Evolutionary conservation across 2,888 invertebrate genomes (phyloP).

Genomic region (Leistus spinibarbis): DNA sequence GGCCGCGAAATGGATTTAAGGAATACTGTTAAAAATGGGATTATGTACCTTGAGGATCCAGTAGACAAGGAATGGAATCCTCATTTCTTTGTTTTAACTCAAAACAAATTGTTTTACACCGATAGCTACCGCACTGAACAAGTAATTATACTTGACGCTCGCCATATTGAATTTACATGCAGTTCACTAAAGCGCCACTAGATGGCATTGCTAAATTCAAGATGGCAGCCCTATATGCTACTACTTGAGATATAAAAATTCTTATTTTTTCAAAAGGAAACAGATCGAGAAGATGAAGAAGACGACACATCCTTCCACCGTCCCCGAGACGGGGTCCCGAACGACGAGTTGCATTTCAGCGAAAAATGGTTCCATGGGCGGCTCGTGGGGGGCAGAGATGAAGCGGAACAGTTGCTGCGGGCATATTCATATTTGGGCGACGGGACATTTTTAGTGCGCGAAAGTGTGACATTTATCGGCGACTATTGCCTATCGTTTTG

Average conservation of each 20-base stretch:
- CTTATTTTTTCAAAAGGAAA: conserved; percentile 39
- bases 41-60: conserved; percentile 87
- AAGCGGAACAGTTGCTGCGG: conserved; percentile 78
- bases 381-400: conserved; percentile 77
- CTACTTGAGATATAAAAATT: not conserved
- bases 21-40: conserved; percentile 87
- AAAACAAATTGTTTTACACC: conserved; percentile 86
- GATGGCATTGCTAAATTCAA: not conserved
- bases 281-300: conserved; percentile 55
- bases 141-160: conserved; percentile 40
- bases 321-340: conserved; percentile 69
- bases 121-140: conserved; percentile 65
- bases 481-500: conserved; percentile 95
- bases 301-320: conserved; percentile 62
- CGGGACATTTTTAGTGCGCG: conserved; percentile 90
- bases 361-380: conserved; percentile 96
- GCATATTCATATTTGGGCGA: conserved; percentile 84
- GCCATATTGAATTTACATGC: not conserved
- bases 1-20: conserved; percentile 77
- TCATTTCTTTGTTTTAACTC: conserved; percentile 90
- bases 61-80: conserved; percentile 90
- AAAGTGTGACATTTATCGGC: conserved; percentile 94
- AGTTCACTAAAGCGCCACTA: not conserved
- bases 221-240: not conserved
- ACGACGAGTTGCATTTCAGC: conserved; percentile 88